Evolutionary conservation across 2,113 vertebrate genomes (phyloP).

Genomic region (Lepidothrix coronata): DNA sequence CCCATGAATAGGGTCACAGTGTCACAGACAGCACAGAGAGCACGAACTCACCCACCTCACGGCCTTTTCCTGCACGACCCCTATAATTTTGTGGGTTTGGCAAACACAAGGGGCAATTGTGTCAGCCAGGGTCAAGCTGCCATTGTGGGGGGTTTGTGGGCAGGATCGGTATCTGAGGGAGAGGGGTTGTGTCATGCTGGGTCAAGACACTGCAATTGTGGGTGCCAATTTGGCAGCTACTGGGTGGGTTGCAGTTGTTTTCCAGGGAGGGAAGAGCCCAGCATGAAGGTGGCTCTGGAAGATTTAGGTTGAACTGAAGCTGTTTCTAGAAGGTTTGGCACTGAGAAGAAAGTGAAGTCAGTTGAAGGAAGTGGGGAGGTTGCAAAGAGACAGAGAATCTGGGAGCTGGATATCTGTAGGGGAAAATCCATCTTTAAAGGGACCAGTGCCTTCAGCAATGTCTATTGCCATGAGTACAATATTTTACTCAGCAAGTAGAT

Average conservation of each 20-base stretch:
- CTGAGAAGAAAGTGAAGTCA: neutral
- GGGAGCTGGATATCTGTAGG: neutral
- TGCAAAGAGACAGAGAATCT: neutral
- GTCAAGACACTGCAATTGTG: constrained; percentile 53
- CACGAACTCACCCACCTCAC: constrained; percentile 45
- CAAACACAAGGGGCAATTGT: constrained; percentile 61
- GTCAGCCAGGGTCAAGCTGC: constrained; percentile 61
- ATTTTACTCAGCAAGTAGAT: neutral
- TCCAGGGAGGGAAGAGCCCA: neutral
- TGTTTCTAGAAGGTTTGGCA: constrained; percentile 10
- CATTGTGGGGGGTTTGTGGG: constrained; percentile 60
- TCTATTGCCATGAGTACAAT: accelerated
- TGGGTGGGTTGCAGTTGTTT: constrained; percentile 13
- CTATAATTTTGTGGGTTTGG: constrained; percentile 73
- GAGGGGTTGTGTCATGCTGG: constrained; percentile 50
- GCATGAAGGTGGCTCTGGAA: neutral
- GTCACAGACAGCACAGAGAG: constrained; percentile 57
- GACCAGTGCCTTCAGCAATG: neutral
- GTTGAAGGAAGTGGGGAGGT: neutral
- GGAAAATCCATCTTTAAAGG: neutral
- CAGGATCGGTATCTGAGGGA: constrained; percentile 28
- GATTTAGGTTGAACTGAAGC: neutral
- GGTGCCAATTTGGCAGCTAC: constrained; percentile 50
- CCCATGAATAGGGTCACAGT: constrained; percentile 63
- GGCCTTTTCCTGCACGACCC: constrained; percentile 34